Evolutionary conservation across 1,140 invertebrate genomes (phyloP).

Genomic region (Cepaea nemoralis): DNA sequence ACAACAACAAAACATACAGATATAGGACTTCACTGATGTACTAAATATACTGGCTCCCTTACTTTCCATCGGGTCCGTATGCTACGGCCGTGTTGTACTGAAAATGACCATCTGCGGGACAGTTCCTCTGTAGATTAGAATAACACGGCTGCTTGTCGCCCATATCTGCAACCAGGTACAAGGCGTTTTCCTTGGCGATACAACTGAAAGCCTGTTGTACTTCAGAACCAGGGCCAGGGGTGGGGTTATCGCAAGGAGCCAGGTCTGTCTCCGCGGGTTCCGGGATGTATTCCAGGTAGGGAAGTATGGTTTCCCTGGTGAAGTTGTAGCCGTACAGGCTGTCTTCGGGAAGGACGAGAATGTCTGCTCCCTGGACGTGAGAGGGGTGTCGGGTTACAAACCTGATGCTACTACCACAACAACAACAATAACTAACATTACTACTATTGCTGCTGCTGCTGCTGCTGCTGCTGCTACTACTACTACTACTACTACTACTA

Average conservation of each 20-base stretch:
- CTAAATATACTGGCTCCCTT: neutral
- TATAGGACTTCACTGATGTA: too few species aligned
- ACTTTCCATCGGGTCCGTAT: slow-evolving; percentile 73
- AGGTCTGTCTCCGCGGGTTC: slow-evolving; percentile 43
- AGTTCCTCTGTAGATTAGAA: slow-evolving; percentile 67
- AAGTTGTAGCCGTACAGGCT: slow-evolving; percentile 72
- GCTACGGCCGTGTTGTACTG: slow-evolving; percentile 85
- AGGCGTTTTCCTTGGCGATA: slow-evolving; percentile 72
- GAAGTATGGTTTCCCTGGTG: slow-evolving; percentile 44
- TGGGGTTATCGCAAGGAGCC: slow-evolving; percentile 56
- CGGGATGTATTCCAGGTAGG: slow-evolving; percentile 60
- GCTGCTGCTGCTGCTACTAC: neutral
- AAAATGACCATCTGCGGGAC: slow-evolving; percentile 72
- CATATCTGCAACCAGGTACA: slow-evolving; percentile 82
- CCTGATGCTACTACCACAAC: neutral
- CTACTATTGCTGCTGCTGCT: too few species aligned
- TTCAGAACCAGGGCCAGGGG: slow-evolving; percentile 37
- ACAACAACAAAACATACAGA: too few species aligned
- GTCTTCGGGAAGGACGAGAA: slow-evolving; percentile 87
- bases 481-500: neutral
- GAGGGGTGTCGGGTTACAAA: neutral
- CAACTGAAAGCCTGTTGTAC: slow-evolving; percentile 72
- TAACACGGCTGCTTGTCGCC: slow-evolving; percentile 77
- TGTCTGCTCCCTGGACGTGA: slow-evolving; percentile 77
- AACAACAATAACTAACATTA: neutral